Conservation (phyloP, 2,797 vertebrate species). For the Amblyraja radiata region DNA sequence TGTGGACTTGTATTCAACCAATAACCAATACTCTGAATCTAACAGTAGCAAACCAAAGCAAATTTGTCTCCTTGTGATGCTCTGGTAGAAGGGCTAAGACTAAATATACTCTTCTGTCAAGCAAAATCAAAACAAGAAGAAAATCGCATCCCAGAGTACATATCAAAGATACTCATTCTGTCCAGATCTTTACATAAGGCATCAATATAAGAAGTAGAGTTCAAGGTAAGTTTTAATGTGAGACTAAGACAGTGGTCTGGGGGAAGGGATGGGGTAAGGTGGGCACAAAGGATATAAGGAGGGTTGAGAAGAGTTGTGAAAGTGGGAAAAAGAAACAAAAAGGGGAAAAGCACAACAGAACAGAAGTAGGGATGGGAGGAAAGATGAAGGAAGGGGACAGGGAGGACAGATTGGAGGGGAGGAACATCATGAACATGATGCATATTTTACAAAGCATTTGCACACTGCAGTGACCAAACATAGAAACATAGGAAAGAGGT, state of each 20-base stretch:
- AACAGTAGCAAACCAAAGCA: no score
- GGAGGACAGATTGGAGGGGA: neutral
- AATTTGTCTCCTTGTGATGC: no score
- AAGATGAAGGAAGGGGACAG: neutral
- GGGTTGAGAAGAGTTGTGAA: neutral
- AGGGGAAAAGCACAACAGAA: neutral
- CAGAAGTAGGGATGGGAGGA: neutral
- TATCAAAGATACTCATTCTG: neutral
- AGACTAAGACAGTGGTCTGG: neutral
- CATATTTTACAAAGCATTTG: neutral
- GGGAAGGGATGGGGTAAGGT: neutral
- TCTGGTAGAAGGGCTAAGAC: no score
- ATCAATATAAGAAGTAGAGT: neutral
- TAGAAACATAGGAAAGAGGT: no score
- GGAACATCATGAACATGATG: neutral
- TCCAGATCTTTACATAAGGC: neutral
- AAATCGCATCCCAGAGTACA: neutral
- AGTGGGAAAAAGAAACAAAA: neutral
- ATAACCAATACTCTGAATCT: no score
- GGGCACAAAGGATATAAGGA: neutral
- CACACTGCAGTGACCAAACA: no score
- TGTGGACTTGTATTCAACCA: no score
- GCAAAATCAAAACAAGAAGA: neutral
- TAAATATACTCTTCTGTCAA: neutral
- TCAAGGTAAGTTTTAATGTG: neutral